phyloP scores from a whole-genome alignment of 2,113 vertebrate genomes.

The Colistium nudipinnis region DNA sequence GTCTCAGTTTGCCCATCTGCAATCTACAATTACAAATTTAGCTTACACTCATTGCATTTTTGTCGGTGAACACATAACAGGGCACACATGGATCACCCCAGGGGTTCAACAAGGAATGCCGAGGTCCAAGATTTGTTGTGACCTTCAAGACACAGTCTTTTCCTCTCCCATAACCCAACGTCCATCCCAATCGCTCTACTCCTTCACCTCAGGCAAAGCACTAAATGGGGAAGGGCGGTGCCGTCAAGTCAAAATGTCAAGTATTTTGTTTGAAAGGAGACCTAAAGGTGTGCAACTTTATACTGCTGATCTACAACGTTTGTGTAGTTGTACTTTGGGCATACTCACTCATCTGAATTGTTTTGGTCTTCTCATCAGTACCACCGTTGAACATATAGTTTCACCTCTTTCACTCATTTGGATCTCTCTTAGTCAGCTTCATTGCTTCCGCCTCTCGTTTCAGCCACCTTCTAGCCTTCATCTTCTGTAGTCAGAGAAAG shows the following conservation, averaged over 20 bases:
- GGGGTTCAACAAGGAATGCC: conserved; percentile 29
- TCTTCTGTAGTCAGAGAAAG: conserved; percentile 35
- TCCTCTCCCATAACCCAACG: conserved; percentile 21
- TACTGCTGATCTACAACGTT: conserved; percentile 1
- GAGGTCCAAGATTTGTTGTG: conserved; percentile 14
- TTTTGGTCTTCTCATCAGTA: not conserved
- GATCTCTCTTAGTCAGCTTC: not conserved
- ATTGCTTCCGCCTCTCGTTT: not conserved
- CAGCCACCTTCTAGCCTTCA: not conserved
- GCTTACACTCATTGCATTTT: not conserved
- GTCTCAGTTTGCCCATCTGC: not conserved
- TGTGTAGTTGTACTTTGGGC: not conserved
- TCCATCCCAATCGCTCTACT: not conserved
- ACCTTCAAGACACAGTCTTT: conserved; percentile 25
- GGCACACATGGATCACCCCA: conserved; percentile 9
- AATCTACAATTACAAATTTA: not conserved
- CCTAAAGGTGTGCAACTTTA: conserved; percentile 19
- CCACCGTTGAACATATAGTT: not conserved
- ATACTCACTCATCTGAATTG: not conserved
- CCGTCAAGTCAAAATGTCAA: conserved; percentile 39
- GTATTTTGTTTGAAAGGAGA: conserved; percentile 31
- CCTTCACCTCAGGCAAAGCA: conserved; percentile 23
- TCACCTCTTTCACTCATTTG: not conserved
- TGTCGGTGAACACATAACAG: not conserved
- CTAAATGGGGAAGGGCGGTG: conserved; percentile 15